Conservation (phyloP, 1,140 invertebrate species). For the Brachionus rotundiformis region DNA sequence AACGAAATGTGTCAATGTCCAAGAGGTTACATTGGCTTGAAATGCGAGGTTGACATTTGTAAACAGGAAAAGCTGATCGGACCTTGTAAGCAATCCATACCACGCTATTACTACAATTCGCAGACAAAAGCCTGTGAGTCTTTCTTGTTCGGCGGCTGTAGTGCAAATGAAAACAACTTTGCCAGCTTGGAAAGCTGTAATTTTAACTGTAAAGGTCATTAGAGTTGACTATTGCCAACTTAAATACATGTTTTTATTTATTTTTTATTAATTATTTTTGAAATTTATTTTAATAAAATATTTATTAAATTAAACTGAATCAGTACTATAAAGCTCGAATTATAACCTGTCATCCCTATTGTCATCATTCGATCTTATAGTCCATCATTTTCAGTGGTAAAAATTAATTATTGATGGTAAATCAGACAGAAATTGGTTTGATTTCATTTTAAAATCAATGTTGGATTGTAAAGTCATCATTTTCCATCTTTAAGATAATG, state of each 20-base stretch:
- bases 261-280: not conserved
- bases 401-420: too few relatives aligned
- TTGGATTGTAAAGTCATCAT: too few relatives aligned
- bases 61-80: slow-evolving; percentile 3
- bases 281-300: too few relatives aligned
- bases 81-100: slow-evolving; percentile 31
- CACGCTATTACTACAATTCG: slow-evolving; percentile 45
- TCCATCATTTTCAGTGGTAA: too few relatives aligned
- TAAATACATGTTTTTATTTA: not conserved
- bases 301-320: too few relatives aligned
- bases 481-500: too few relatives aligned
- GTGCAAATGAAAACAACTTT: slow-evolving; percentile 48
- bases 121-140: slow-evolving; percentile 9
- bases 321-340: too few relatives aligned
- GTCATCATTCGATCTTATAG: too few relatives aligned
- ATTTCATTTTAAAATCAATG: too few relatives aligned
- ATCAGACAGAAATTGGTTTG: too few relatives aligned
- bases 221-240: not conserved
- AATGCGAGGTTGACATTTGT: slow-evolving; percentile 45
- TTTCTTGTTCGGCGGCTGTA: slow-evolving; percentile 28
- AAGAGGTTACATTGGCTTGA: slow-evolving; percentile 37
- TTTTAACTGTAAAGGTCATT: slow-evolving; percentile 43
- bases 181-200: slow-evolving; percentile 35
- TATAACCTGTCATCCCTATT: too few relatives aligned
- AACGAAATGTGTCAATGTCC: slow-evolving; percentile 47